Base-by-base conservation (phyloP, 2,888 invertebrate species). In the Sarcophaga rosellei region DNA sequence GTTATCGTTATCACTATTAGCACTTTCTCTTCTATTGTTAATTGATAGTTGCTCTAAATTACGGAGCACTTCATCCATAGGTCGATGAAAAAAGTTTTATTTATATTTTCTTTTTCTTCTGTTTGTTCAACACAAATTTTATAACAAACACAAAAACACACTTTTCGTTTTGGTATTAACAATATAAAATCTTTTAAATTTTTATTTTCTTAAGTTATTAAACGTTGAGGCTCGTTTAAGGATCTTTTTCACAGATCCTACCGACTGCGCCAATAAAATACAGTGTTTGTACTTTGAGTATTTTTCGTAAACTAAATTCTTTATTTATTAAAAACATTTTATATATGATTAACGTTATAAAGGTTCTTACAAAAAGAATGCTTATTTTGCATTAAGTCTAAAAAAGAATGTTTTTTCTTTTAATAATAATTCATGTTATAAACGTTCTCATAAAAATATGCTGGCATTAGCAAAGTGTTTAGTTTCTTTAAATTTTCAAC, bases 231-330 rank as follows among this genome's bases (percentile, higher is more conserved):
- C 12, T 20, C 62, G 62, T 15, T 65, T 65, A 11, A 35, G 65
- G 65, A 65, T 35, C 65, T 21, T 65, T 65, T 35, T 35, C 65
- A 17, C 65, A 21, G 25, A 65, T 65, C 17, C 65, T 65, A 65
- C 65, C 65, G 65, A 65, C 65, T 35, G 65, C 65, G 35, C 65
- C 10, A 35, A 35, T 35, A 35, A 35, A 35, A 4, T 25, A 25
- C 25, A 25, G 25, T 25, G 4, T 4, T 5, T 25, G 25, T 25
- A 25, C 5, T n/a, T n/a, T 25, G 25, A 25, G 25, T 25, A 4
- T 25, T 25, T 4, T 25, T 25, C 25, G 4, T 25, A 25, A 25
- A 25, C 25, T 25, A 4, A 25, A 25, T 25, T 25, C 25, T 25
- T 25, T 4, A 4, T 25, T 4, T 25, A 25, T 25, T 25, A 25